Percentiles rank a stretch among this genome's conserved stretches.
These are phyloP conservation scores for Danio kyathit DNA, from an alignment of 2,797 vertebrate genomes.

Conservation along the genomic window DNA sequence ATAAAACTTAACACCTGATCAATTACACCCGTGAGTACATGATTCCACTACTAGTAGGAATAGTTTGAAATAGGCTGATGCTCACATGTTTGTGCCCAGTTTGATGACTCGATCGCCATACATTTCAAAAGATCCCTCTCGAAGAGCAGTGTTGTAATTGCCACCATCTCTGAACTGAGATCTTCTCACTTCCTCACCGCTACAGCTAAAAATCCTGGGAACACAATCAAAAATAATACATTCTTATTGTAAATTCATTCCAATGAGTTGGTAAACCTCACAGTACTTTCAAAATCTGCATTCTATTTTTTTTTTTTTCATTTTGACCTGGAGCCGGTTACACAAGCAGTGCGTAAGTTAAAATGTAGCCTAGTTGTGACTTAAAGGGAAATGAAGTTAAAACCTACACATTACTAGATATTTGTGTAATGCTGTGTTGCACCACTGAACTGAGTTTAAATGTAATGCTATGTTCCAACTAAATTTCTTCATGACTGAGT, in stretches of 20 bases:
- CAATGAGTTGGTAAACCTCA: not conserved
- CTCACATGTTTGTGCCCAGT: conserved; percentile 98
- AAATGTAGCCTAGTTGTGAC: no score
- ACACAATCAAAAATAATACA: conserved; percentile 9
- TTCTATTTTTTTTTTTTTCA: no score
- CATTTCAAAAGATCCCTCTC: conserved; percentile 93
- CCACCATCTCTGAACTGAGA: conserved; percentile 86
- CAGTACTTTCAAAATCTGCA: not conserved
- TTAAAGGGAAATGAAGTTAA: no score
- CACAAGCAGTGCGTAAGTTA: no score
- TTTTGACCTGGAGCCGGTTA: no score
- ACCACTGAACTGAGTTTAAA: no score
- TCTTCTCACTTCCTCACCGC: conserved; percentile 87
- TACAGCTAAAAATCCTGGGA: conserved; percentile 85
- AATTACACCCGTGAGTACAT: not conserved
- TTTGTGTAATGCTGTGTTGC: no score
- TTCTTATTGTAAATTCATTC: not conserved
- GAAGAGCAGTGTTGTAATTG: conserved; percentile 83
- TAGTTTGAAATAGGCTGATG: conserved; percentile 8
- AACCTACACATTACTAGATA: no score
- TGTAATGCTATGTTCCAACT: no score
- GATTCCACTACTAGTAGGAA: not conserved
- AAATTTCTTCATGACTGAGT: no score
- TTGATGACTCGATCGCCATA: conserved; percentile 94
- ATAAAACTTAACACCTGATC: not conserved